Percentiles rank a stretch among this genome's conserved stretches.
phyloP scores from a whole-genome alignment of 2,888 invertebrate species.

The Falcaria lacertinaria region DNA sequence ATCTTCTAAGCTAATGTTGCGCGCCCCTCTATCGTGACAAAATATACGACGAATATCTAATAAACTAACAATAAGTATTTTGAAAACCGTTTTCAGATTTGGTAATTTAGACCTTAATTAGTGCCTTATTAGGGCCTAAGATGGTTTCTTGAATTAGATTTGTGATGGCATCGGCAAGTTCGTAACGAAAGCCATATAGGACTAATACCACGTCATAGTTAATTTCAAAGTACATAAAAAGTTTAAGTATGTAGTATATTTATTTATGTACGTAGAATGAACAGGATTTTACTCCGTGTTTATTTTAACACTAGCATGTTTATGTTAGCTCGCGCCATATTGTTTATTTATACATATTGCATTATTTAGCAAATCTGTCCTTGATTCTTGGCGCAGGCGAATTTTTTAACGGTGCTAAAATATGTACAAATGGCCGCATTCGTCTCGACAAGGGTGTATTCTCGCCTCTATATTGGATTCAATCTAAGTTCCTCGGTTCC shows the following conservation, averaged over 20 bases:
- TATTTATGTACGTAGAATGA: background rate
- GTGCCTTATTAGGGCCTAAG: no score
- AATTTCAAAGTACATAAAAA: background rate
- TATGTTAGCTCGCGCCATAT: constrained; percentile 6
- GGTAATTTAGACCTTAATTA: no score
- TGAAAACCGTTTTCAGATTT: no score
- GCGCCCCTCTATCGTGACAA: no score
- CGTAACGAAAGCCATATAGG: no score
- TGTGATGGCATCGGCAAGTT: no score
- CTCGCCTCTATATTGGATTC: constrained; percentile 18
- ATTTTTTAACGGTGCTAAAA: constrained; percentile 38
- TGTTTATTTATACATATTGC: constrained; percentile 10
- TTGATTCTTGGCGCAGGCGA: constrained; percentile 10
- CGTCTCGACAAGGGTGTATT: constrained; percentile 20
- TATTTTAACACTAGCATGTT: background rate
- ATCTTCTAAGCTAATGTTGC: no score
- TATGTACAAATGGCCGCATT: constrained; percentile 36
- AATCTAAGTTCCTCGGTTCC: constrained; percentile 12
- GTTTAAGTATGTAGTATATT: background rate
- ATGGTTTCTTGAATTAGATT: no score
- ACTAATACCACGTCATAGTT: no score
- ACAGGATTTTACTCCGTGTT: background rate
- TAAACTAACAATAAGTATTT: no score
- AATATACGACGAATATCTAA: no score
- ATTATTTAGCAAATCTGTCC: constrained; percentile 15